phyloP scores from a whole-genome alignment of 2,888 invertebrate species.

The Hirtodrosophila duncani region DNA sequence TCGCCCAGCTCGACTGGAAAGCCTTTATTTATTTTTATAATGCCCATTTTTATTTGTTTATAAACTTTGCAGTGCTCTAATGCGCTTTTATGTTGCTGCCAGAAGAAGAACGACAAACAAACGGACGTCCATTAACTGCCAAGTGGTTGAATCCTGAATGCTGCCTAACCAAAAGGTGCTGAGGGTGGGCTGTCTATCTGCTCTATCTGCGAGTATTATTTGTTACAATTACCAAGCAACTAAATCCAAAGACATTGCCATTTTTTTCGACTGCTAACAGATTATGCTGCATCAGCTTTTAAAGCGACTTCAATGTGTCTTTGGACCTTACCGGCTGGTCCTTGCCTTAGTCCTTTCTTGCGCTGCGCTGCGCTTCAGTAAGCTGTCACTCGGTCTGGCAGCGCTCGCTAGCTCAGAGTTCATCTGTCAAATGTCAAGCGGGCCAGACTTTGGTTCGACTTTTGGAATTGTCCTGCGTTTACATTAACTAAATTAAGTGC shows the following conservation, averaged over 20 bases:
- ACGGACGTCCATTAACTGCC: slow-evolving; percentile 42
- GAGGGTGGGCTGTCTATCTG: slow-evolving; percentile 17
- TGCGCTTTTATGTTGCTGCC: slow-evolving; percentile 31
- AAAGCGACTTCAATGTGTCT: slow-evolving; percentile 55
- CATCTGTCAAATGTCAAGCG: slow-evolving; percentile 73
- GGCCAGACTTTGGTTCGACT: slow-evolving; percentile 2
- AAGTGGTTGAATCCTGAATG: neutral
- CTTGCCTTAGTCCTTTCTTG: neutral
- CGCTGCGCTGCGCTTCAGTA: slow-evolving; percentile 27
- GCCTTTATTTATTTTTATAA: slow-evolving; percentile 40
- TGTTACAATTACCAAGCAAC: slow-evolving; percentile 44
- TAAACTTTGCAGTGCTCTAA: slow-evolving; percentile 30
- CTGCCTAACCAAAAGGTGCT: slow-evolving; percentile 9
- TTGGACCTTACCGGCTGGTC: slow-evolving; percentile 18
- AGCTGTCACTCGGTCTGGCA: slow-evolving; percentile 39
- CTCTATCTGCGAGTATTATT: slow-evolving; percentile 26
- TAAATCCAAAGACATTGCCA: slow-evolving; percentile 27
- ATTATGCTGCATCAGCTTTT: slow-evolving; percentile 60
- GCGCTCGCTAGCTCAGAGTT: slow-evolving; percentile 37
- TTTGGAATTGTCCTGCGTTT: slow-evolving; percentile 34
- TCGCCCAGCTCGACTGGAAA: slow-evolving; percentile 18
- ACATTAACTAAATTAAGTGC: slow-evolving; percentile 69
- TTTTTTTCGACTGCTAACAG: slow-evolving; percentile 43
- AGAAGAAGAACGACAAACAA: slow-evolving; percentile 26
- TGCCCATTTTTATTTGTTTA: slow-evolving; percentile 44